Conservation (phyloP, 2,113 vertebrate genomes). For the Cariama cristata region DNA sequence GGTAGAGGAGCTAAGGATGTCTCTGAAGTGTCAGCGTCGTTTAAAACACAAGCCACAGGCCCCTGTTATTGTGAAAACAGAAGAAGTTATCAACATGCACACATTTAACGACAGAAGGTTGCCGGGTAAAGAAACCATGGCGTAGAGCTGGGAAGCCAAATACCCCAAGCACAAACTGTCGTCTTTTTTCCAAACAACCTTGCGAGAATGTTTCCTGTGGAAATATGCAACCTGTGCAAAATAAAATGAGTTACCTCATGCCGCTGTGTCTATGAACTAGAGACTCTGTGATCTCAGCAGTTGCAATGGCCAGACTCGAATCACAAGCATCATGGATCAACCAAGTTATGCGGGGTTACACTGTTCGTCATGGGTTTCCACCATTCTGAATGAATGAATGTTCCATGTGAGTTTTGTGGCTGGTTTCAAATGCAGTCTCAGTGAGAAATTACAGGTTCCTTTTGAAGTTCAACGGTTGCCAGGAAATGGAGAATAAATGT, state of each 20-base stretch:
- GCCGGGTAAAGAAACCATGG: constrained; percentile 99
- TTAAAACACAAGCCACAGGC: constrained; percentile 98
- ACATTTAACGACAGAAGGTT: constrained; percentile 99
- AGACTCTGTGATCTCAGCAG: constrained; percentile 83
- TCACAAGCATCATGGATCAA: constrained; percentile 80
- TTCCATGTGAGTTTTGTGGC: constrained; percentile 81
- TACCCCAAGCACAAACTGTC: constrained; percentile 89
- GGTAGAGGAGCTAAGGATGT: constrained; percentile 96
- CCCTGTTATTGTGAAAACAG: constrained; percentile 95
- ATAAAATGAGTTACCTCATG: constrained; percentile 97
- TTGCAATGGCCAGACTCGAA: constrained; percentile 81
- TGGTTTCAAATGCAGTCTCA: constrained; percentile 80
- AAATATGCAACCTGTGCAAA: constrained; percentile 97
- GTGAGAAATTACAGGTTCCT: constrained; percentile 79
- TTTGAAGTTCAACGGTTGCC: constrained; percentile 70
- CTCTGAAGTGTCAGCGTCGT: constrained; percentile 96
- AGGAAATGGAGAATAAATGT: constrained; percentile 58
- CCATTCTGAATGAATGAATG: constrained; percentile 80
- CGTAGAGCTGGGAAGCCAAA: constrained; percentile 85
- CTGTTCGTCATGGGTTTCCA: constrained; percentile 80
- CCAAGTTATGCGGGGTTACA: constrained; percentile 78
- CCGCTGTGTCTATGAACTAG: constrained; percentile 89
- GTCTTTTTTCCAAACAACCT: constrained; percentile 86
- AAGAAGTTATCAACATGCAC: constrained; percentile 99
- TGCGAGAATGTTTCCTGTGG: constrained; percentile 99